These are phyloP conservation scores for Pristionchus entomophagus DNA, from an alignment of 2,888 invertebrate genomes.

Conservation along the genomic window DNA sequence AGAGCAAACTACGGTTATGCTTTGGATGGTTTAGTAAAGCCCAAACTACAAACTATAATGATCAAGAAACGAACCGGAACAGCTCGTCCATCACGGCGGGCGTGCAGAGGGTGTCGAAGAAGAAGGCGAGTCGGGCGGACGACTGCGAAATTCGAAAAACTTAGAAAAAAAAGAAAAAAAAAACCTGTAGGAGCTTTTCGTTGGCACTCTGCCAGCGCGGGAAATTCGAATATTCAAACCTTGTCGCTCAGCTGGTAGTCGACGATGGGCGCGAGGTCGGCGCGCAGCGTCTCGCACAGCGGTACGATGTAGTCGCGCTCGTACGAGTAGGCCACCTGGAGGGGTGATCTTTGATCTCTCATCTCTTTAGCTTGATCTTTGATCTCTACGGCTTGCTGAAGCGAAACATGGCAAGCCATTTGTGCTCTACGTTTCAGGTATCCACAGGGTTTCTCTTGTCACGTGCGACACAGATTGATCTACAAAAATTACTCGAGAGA, in stretches of 20 bases:
- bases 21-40: background rate
- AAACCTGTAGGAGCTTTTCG: background rate
- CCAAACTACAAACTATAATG: background rate
- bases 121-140: conserved; percentile 42
- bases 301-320: conserved; percentile 42
- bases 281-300: background rate
- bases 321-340: conserved; percentile 45
- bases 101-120: conserved; percentile 44
- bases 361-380: background rate
- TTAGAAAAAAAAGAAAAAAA: background rate
- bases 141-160: background rate
- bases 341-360: background rate
- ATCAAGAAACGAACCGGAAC: conserved; percentile 23
- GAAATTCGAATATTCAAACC: conserved; percentile 1
- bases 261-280: conserved; percentile 46
- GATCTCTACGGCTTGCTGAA: background rate
- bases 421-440: too few species aligned
- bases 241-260: conserved; percentile 45
- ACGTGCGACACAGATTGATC: background rate
- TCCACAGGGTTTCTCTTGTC: background rate
- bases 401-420: too few species aligned
- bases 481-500: background rate
- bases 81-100: conserved; percentile 38
- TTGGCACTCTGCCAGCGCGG: background rate
- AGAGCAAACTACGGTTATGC: conserved; percentile 4